Evolutionary conservation across 2,888 invertebrate species (phyloP).

Genomic region (Agapostemon virescens): DNA sequence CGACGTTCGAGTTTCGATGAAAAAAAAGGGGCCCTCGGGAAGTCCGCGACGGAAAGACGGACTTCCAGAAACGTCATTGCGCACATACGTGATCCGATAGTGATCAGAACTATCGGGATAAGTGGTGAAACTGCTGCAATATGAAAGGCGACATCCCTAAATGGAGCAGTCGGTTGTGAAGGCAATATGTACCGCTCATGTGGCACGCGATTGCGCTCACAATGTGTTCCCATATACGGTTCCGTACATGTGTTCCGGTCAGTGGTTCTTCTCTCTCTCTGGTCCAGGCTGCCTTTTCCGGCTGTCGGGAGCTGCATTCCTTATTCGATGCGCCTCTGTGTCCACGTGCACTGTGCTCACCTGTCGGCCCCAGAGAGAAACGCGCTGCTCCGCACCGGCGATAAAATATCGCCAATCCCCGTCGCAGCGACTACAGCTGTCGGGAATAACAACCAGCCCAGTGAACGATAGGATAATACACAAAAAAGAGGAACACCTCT

Average conservation of each 20-base stretch:
- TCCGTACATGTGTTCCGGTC: slow-evolving; percentile 73
- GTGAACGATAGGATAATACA: slow-evolving; percentile 43
- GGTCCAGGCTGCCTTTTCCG: slow-evolving; percentile 69
- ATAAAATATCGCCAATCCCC: slow-evolving; percentile 64
- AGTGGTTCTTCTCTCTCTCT: slow-evolving; percentile 71
- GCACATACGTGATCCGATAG: slow-evolving; percentile 29
- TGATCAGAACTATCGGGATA: slow-evolving; percentile 45
- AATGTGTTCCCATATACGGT: slow-evolving; percentile 74
- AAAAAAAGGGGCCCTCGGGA: slow-evolving; percentile 14
- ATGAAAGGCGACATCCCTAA: slow-evolving; percentile 67
- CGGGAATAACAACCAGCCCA: slow-evolving; percentile 56
- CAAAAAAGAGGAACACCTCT: slow-evolving; percentile 21
- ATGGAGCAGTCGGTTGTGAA: slow-evolving; percentile 66
- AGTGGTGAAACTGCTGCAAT: slow-evolving; percentile 58
- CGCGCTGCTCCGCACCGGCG: slow-evolving; percentile 46
- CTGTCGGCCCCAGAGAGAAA: slow-evolving; percentile 61
- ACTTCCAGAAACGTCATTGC: slow-evolving; percentile 17
- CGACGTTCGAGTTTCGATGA: not conserved
- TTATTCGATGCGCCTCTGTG: slow-evolving; percentile 70
- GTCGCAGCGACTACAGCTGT: slow-evolving; percentile 58
- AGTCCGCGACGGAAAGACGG: slow-evolving; percentile 17
- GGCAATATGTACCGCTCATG: slow-evolving; percentile 69
- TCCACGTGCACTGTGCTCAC: slow-evolving; percentile 66
- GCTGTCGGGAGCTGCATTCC: slow-evolving; percentile 67
- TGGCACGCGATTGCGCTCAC: slow-evolving; percentile 70